Base-by-base conservation (phyloP, 2,113 vertebrate species). In the Oophaga pumilio region DNA sequence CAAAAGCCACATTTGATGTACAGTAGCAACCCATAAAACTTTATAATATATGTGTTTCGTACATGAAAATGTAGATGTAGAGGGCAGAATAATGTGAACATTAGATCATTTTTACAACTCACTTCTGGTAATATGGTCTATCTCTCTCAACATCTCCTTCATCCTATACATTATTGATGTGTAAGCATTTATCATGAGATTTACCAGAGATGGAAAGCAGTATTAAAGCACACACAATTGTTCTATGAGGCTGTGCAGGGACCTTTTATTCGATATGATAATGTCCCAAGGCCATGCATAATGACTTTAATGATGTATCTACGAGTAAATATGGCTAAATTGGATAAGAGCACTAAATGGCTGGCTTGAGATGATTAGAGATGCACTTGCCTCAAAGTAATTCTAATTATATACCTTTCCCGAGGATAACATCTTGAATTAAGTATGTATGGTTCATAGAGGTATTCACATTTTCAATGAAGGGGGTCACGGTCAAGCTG, bases 271-370 rank as follows among this genome's bases (percentile, higher is more conserved):
- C 7, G 18, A 76, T 24, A 85, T 85, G n/a, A 73, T n/a, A 84
- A 49, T 57, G 53, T 49, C 50, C 69, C 84, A 49, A 76, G 84
- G 20, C 69, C 56, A 76, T 15, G 53, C 59, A 74, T 56, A 85
- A 62, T 85, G 18, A 43, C 26, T 62, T 71, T 85, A 85, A 85
- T 83, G 60, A 66, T 60, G 33, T 60, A 85, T 50, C 56, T 52
- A 20, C 11, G 26, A 59, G 33, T 74, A 71, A 84, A 84, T 71
- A 59, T 33, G 26, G n/a, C 71, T 50, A 62, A 76, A 85, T 76
- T 60, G 84, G 84, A 60, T 85, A 76, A 85, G 74, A 85, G 84
- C 69, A n/a, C 2, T 20, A 17, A 84, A 59, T 62, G 66, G 49
- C 66, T 53, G 68, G 66, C 20, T 26, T 53, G 43, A 33, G 59